Conservation (phyloP, 2,888 invertebrate genomes). For the Ophion slaviceki region DNA sequence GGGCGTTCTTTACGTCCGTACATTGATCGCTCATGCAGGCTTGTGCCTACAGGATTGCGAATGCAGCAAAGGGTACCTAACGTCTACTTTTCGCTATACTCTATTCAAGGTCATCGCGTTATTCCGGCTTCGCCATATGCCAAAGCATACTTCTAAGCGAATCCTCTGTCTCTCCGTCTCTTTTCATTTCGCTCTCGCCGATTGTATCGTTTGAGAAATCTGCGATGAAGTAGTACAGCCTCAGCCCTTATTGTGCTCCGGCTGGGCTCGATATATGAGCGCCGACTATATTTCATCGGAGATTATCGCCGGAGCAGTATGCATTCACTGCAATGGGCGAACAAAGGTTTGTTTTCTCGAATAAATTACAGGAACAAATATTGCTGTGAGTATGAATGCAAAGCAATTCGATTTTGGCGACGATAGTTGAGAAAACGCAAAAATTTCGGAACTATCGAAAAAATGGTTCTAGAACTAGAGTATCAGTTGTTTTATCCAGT, state of each 20-base stretch:
- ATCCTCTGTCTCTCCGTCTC: background rate
- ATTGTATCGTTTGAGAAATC: conserved; percentile 38
- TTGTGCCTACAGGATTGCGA: conserved; percentile 28
- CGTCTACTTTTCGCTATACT: conserved; percentile 19
- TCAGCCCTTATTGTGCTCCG: background rate
- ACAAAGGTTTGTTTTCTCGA: background rate
- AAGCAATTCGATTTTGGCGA: too few relatives aligned
- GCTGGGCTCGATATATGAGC: background rate
- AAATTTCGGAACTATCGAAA: too few relatives aligned
- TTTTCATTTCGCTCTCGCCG: background rate
- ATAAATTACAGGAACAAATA: too few relatives aligned
- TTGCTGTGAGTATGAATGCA: too few relatives aligned
- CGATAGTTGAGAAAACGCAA: too few relatives aligned
- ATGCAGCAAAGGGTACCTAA: conserved; percentile 33
- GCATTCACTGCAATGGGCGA: background rate
- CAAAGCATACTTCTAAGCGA: conserved; percentile 26
- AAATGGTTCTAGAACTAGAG: too few relatives aligned
- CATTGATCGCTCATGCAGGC: conserved; percentile 35
- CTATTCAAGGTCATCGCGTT: conserved; percentile 37
- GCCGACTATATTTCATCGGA: conserved; percentile 14
- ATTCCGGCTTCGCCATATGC: conserved; percentile 1
- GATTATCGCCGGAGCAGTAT: conserved; percentile 11
- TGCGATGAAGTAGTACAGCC: conserved; percentile 25
- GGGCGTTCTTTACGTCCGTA: conserved; percentile 51
- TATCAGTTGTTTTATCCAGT: too few relatives aligned